Base-by-base conservation (phyloP, 2,113 vertebrate species). In the Scalopus aquaticus region DNA sequence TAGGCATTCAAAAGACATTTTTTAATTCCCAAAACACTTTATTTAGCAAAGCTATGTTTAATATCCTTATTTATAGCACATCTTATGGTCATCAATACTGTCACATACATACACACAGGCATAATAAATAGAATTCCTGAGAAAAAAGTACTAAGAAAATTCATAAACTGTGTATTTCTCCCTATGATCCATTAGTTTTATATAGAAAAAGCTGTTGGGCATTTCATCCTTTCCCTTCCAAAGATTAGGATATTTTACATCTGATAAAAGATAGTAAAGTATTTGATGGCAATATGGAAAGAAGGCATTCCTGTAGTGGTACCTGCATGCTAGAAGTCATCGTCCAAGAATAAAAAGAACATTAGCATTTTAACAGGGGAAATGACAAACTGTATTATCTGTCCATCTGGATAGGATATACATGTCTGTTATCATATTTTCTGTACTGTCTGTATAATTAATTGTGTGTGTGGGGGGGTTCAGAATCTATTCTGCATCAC, bases 31-130 rank as follows among this genome's bases (percentile, higher is more conserved):
- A 58, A 81, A 81, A 49, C 7, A 78, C 11, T 26, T n/a, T 39
- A 94, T 73, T 78, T 87, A 88, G 37, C 49, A 94, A 83, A 65
- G 56, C 37, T 32, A 80, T 56, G 84, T 9, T 80, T 60, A 77
- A 46, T 16, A 42, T 35, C 35, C 20, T 83, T 58, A 90, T 30
- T 84, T 67, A 37, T 32, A 49, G 10, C 24, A 64, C 30, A 85
- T 4, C 56, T 17, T 56, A 56, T 28, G 26, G 15, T 22, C 30
- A 28, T 13, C 24, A 12, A 46, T 74, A 74, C 26, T 12, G 44
- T 78, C 78, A 94, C 44, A 35, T 92, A 85, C 37, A 73, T 49
- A 16, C 28, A 54, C 16, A 81, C 2, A 83, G 6, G 26, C 20
- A 89, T 6, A 69, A 73, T 42, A 77, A 82, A 42, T 1, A 93